Evolutionary conservation across 1,140 invertebrate genomes (phyloP).

Genomic region (Lepidurus apus): DNA sequence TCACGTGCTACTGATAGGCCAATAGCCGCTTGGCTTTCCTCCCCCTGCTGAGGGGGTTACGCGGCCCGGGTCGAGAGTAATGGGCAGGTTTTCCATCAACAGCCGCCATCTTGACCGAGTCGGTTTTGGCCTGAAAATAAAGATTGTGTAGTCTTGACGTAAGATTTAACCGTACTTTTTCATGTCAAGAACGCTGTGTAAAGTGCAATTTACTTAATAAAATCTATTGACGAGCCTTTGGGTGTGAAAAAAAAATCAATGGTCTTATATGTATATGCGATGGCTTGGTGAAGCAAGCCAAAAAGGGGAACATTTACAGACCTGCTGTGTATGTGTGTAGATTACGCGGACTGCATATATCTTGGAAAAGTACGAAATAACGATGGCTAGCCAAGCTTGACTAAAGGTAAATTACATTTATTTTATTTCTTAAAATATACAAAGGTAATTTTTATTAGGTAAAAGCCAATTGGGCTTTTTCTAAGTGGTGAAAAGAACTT

Average conservation of each 20-base stretch:
- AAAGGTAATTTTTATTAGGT: too few species aligned
- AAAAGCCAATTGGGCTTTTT: too few species aligned
- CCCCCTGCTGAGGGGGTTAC: background rate
- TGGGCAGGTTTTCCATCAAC: conserved; percentile 17
- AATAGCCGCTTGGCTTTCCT: background rate
- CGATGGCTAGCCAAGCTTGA: conserved; percentile 13
- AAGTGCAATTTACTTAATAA: conserved; percentile 1
- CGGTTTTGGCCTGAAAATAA: conserved; percentile 19
- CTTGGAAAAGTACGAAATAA: background rate
- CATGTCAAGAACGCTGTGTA: conserved; percentile 13
- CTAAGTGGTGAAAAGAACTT: too few species aligned
- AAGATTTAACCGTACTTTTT: background rate
- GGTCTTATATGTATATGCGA: background rate
- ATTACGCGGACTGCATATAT: conserved; percentile 18
- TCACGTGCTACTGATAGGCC: background rate
- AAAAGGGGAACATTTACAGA: conserved; percentile 13
- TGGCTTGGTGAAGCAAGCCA: conserved; percentile 17
- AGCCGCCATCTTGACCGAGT: conserved; percentile 20
- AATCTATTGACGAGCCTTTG: background rate
- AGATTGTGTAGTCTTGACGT: conserved; percentile 22
- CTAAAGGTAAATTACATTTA: background rate
- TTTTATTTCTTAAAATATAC: too few species aligned
- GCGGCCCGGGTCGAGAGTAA: background rate
- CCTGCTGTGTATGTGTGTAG: conserved; percentile 13
- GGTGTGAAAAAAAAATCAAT: background rate